Conservation (phyloP, 37 sponge, comb jelly and placozoan genomes). For the Aplysina aerophoba region DNA sequence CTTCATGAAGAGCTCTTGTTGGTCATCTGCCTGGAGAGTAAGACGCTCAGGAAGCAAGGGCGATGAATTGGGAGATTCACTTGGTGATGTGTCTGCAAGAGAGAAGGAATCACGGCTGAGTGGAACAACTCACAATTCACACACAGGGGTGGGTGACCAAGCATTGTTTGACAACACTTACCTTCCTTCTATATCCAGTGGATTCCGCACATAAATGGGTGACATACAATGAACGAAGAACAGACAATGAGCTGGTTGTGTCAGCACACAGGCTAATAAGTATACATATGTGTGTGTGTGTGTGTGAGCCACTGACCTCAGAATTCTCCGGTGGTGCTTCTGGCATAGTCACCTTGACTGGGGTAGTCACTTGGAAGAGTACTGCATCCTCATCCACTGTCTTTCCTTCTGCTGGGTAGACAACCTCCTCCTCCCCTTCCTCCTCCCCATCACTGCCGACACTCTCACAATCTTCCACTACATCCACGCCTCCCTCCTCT, state of each 20-base stretch:
- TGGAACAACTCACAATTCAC: too few relatives aligned
- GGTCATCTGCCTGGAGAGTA: not conserved
- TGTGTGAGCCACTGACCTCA: not conserved
- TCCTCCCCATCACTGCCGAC: not conserved
- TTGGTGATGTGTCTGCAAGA: slow-evolving; percentile 12
- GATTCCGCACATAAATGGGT: not conserved
- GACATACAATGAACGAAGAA: too few relatives aligned
- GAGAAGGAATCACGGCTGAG: too few relatives aligned
- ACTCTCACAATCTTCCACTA: not conserved
- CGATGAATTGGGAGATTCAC: slow-evolving; percentile 12
- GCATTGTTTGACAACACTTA: not conserved
- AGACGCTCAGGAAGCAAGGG: not conserved
- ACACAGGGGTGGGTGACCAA: not conserved
- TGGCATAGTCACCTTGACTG: slow-evolving; percentile 16
- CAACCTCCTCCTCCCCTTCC: slow-evolving; percentile 28
- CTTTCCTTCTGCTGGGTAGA: not conserved
- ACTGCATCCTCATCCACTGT: slow-evolving; percentile 3
- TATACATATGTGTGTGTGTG: too few relatives aligned
- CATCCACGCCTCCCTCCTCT: not conserved
- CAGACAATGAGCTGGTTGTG: too few relatives aligned
- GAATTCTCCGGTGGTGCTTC: not conserved
- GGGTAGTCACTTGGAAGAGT: slow-evolving; percentile 55
- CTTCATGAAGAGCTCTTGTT: slow-evolving; percentile 46
- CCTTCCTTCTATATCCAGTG: not conserved
- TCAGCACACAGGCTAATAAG: too few relatives aligned